These are phyloP conservation scores for Gymnocheta viridis DNA, from an alignment of 2,888 invertebrate species.

Conservation along the genomic window DNA sequence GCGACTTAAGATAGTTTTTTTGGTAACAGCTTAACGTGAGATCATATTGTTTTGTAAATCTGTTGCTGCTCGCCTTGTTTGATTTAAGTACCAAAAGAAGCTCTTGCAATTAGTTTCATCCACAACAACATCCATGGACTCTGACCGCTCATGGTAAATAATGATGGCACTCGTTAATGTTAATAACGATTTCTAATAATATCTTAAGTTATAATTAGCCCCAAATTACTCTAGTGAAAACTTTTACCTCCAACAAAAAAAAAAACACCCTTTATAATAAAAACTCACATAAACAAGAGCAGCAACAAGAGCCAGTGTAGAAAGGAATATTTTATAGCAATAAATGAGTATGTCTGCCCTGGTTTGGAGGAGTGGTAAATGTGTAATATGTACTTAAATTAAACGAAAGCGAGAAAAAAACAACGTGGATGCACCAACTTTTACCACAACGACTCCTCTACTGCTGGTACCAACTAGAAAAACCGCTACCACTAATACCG, in stretches of 20 bases:
- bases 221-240: background rate
- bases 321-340: constrained; percentile 24
- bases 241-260: too few species aligned
- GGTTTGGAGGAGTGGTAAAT: background rate
- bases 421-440: constrained; percentile 19
- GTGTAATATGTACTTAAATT: constrained; percentile 40
- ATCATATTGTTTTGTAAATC: too few species aligned
- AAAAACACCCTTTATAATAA: constrained; percentile 4
- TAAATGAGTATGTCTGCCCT: constrained; percentile 3
- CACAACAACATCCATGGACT: too few species aligned
- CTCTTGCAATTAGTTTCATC: too few species aligned
- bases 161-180: too few species aligned
- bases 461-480: constrained; percentile 22
- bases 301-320: constrained; percentile 7
- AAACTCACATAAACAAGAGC: background rate
- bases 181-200: too few species aligned
- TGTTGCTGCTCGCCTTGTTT: too few species aligned
- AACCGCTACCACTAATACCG: constrained; percentile 14
- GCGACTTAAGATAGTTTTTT: too few species aligned
- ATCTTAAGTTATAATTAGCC: too few species aligned
- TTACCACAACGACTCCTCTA: constrained; percentile 21
- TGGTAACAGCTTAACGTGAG: too few species aligned
- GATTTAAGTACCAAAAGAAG: too few species aligned
- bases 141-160: too few species aligned
- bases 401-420: constrained; percentile 21